Percentiles rank a stretch among this genome's conserved stretches.
phyloP scores from a whole-genome alignment of 2,888 invertebrate genomes.

The Pristionchus fissidentatus region DNA sequence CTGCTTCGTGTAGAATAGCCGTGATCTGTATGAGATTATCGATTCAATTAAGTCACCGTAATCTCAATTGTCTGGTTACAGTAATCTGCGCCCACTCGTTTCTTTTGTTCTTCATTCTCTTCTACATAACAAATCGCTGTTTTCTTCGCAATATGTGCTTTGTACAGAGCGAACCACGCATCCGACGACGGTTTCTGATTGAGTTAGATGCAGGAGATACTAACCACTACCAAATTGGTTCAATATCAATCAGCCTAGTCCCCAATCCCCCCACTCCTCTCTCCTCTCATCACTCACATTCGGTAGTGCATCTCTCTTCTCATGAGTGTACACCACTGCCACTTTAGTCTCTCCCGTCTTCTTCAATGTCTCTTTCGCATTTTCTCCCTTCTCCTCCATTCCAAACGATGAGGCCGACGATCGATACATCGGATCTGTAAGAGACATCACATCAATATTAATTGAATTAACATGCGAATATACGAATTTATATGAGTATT shows the following conservation, averaged over 20 bases:
- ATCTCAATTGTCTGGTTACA: neutral
- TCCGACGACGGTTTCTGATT: slow-evolving; percentile 11
- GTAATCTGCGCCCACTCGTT: neutral
- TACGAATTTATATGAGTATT: too few relatives aligned
- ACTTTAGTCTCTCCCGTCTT: slow-evolving; percentile 53
- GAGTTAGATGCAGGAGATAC: too few relatives aligned
- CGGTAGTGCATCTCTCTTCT: neutral
- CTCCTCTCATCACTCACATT: neutral
- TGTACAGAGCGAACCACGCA: slow-evolving; percentile 32
- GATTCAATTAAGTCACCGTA: neutral
- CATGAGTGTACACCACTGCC: slow-evolving; percentile 53
- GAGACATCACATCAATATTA: too few relatives aligned
- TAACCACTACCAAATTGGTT: too few relatives aligned
- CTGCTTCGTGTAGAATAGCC: slow-evolving; percentile 35
- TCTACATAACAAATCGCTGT: slow-evolving; percentile 27
- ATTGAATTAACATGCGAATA: too few relatives aligned
- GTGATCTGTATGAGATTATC: slow-evolving; percentile 44
- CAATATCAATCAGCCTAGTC: neutral
- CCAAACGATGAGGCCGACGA: too few relatives aligned
- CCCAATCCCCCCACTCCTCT: neutral
- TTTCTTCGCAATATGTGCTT: slow-evolving; percentile 18
- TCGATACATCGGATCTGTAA: slow-evolving; percentile 27
- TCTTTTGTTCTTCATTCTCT: slow-evolving; percentile 32
- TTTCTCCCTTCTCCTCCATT: slow-evolving; percentile 36
- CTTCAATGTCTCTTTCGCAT: slow-evolving; percentile 52